A percentile compares a stretch with the other conserved stretches of the same genome.
Conservation (phyloP, 2,113 vertebrate genomes). For the Coptodon rendalli region DNA sequence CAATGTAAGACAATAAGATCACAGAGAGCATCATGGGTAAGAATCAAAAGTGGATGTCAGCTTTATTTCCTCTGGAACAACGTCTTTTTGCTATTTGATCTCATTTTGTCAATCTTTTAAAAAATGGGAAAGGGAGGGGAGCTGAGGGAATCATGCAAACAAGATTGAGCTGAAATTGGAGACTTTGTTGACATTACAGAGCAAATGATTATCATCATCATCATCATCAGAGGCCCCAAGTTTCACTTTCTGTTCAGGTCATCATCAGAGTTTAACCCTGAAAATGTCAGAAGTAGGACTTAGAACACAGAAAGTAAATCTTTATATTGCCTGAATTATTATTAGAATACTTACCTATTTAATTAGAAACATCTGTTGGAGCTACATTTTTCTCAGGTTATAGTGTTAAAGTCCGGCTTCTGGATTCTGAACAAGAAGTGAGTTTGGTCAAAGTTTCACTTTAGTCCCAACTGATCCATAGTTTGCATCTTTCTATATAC, state of each 20-base stretch:
- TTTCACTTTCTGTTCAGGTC: neutral
- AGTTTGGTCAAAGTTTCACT: neutral
- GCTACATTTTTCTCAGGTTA: neutral
- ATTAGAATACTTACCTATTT: neutral
- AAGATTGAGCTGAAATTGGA: constrained; percentile 12
- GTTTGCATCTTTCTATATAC: constrained; percentile 22
- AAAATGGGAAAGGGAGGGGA: neutral
- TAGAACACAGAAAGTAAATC: accelerated
- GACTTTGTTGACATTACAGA: neutral
- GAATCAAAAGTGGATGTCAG: constrained; percentile 37
- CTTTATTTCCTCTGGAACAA: constrained; percentile 66
- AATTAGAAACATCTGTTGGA: neutral
- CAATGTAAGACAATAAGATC: accelerated
- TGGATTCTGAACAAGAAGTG: neutral
- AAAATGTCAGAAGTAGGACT: neutral
- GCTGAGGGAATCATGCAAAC: constrained; percentile 65
- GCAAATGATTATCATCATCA: constrained; percentile 45
- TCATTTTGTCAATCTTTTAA: constrained; percentile 34
- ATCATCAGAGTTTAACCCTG: neutral
- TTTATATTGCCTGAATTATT: neutral
- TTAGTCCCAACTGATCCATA: neutral
- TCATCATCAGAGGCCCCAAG: neutral
- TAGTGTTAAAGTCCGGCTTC: accelerated
- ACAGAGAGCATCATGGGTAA: neutral
- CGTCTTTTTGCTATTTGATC: constrained; percentile 22